phyloP scores from a whole-genome alignment of 2,113 vertebrate species.

The Rhegmatorhina hoffmannsi region DNA sequence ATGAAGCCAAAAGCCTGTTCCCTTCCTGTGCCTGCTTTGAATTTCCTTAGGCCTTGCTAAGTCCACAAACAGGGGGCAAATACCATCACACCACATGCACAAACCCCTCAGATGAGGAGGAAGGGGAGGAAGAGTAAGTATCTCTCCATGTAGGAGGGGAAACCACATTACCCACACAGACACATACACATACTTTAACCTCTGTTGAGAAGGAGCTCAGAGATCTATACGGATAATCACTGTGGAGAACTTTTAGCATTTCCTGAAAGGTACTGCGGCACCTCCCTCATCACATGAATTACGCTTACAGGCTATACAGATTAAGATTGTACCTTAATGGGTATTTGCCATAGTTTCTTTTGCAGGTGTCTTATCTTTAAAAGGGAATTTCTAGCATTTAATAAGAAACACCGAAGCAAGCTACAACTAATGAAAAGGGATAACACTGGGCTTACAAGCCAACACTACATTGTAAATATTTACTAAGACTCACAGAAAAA shows the following conservation, averaged over 20 bases:
- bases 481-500: not conserved
- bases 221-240: not conserved
- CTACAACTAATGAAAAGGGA: not conserved
- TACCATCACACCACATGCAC: too few relatives aligned
- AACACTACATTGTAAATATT: not conserved
- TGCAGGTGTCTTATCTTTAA: not conserved
- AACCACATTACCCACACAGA: rapidly evolving
- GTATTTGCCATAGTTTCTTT: not conserved
- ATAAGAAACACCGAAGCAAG: not conserved
- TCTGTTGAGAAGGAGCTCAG: not conserved
- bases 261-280: not conserved
- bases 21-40: not conserved
- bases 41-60: not conserved
- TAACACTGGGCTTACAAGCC: not conserved
- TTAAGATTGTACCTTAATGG: not conserved
- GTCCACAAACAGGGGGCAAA: not conserved
- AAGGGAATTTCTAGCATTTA: not conserved
- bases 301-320: not conserved
- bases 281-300: not conserved
- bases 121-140: not conserved
- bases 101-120: not conserved
- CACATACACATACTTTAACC: not conserved
- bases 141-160: not conserved
- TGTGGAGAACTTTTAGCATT: not conserved
- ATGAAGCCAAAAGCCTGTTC: not conserved